Conservation (phyloP, 1,140 invertebrate genomes). For the Heterodera schachtii region DNA sequence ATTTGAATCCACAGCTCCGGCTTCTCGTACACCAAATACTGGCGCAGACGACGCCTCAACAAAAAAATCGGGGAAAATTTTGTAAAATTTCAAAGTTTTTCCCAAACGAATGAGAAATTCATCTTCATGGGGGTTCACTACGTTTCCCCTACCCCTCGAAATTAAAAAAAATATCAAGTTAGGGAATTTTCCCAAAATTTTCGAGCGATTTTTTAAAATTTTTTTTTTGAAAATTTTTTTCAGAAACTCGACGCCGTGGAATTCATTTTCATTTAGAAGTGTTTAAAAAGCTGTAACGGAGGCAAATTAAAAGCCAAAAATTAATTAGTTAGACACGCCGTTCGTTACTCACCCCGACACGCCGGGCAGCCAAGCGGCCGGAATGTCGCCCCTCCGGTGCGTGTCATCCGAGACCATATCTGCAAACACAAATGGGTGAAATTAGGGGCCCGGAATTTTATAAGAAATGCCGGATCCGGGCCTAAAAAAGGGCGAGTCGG, state of each 20-base stretch:
- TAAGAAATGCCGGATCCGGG: no score
- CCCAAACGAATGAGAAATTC: no score
- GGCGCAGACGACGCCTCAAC: slow-evolving; percentile 48
- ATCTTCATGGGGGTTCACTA: no score
- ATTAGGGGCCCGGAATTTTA: no score
- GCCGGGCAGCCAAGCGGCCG: slow-evolving; percentile 55
- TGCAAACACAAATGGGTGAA: background rate
- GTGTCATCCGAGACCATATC: slow-evolving; percentile 58
- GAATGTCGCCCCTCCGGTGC: slow-evolving; percentile 44
- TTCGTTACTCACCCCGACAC: slow-evolving; percentile 44
- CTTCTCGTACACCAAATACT: slow-evolving; percentile 54
- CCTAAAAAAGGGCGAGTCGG: no score
- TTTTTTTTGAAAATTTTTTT: background rate
- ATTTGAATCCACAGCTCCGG: slow-evolving; percentile 47
- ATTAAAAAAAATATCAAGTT: no score
- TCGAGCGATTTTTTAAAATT: slow-evolving; percentile 23
- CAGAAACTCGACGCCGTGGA: no score
- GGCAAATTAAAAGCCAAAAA: no score
- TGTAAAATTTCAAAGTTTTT: background rate
- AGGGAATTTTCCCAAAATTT: background rate
- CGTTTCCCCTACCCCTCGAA: no score
- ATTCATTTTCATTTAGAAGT: no score
- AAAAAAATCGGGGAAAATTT: slow-evolving; percentile 31
- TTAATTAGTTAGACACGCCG: background rate
- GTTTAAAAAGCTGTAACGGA: no score